Evolutionary conservation across 2,797 vertebrate genomes (phyloP).

Genomic region (Eidolon dupreanum): DNA sequence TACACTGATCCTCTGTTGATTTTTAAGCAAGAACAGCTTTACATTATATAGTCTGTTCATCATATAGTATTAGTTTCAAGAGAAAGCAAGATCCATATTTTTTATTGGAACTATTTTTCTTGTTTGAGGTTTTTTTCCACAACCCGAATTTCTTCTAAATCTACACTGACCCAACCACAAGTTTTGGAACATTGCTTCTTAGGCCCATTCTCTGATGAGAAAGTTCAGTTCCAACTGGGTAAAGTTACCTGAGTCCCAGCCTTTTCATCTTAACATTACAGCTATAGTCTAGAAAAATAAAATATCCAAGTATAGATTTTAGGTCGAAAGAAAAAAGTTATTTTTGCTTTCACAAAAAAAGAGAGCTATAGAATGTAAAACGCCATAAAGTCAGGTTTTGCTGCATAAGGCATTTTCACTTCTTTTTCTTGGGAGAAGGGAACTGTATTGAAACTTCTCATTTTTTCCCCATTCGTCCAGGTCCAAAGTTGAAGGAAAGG

Average conservation of each 20-base stretch:
- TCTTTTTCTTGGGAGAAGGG: slow-evolving; percentile 37
- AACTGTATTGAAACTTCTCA: not conserved
- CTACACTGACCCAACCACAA: slow-evolving; percentile 37
- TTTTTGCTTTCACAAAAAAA: slow-evolving; percentile 57
- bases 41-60: not conserved
- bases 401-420: not conserved
- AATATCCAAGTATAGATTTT: slow-evolving; percentile 46
- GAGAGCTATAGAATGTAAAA: slow-evolving; percentile 66
- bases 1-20: slow-evolving; percentile 8
- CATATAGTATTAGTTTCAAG: not conserved
- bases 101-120: slow-evolving; percentile 40
- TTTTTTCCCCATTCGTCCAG: not conserved
- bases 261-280: slow-evolving; percentile 19
- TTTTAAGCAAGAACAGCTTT: slow-evolving; percentile 17
- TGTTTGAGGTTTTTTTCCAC: slow-evolving; percentile 10
- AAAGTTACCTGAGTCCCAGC: slow-evolving; percentile 63
- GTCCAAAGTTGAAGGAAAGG: slow-evolving; percentile 38
- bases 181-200: not conserved
- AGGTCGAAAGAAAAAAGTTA: slow-evolving; percentile 71
- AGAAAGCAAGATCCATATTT: not conserved
- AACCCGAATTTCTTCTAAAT: slow-evolving; percentile 71
- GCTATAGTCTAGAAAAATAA: slow-evolving; percentile 43
- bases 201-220: slow-evolving; percentile 26
- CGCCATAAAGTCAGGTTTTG: slow-evolving; percentile 38
- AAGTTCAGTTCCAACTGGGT: slow-evolving; percentile 41